phyloP scores from a whole-genome alignment of 2,888 invertebrate genomes.

The Platyscelio sp. region DNA sequence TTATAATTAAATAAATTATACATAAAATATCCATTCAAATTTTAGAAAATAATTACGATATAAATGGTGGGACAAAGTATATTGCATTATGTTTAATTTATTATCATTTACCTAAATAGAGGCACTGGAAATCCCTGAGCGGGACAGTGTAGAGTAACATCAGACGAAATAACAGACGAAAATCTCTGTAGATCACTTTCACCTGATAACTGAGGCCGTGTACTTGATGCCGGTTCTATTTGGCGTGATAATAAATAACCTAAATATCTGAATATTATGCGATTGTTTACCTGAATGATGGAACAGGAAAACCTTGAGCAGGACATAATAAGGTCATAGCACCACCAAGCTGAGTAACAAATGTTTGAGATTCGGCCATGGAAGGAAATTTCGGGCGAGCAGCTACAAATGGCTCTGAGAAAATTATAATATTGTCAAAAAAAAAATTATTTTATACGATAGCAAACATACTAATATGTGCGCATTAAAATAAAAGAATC shows the following conservation, averaged over 20 bases:
- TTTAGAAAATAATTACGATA: no score
- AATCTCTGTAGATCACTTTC: constrained; percentile 82
- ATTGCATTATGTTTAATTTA: no score
- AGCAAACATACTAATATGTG: no score
- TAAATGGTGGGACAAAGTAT: no score
- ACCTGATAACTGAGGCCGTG: constrained; percentile 86
- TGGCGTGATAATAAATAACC: no score
- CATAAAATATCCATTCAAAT: no score
- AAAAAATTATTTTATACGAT: background rate
- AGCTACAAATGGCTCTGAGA: constrained; percentile 87
- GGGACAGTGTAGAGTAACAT: constrained; percentile 87
- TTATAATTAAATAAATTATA: no score
- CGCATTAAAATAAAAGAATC: constrained; percentile 58
- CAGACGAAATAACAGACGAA: constrained; percentile 79
- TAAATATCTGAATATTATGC: no score
- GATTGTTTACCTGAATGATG: constrained; percentile 85
- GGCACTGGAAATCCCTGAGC: constrained; percentile 91
- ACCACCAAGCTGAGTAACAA: constrained; percentile 82
- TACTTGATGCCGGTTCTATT: constrained; percentile 87
- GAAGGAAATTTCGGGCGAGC: constrained; percentile 89
- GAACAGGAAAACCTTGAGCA: constrained; percentile 87
- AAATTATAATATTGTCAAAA: background rate
- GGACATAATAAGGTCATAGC: constrained; percentile 86
- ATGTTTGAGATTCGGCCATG: constrained; percentile 85
- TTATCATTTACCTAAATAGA: constrained; percentile 53